These are phyloP conservation scores for Opisthograptis luteolata DNA, from an alignment of 2,888 invertebrate genomes.

Conservation along the genomic window DNA sequence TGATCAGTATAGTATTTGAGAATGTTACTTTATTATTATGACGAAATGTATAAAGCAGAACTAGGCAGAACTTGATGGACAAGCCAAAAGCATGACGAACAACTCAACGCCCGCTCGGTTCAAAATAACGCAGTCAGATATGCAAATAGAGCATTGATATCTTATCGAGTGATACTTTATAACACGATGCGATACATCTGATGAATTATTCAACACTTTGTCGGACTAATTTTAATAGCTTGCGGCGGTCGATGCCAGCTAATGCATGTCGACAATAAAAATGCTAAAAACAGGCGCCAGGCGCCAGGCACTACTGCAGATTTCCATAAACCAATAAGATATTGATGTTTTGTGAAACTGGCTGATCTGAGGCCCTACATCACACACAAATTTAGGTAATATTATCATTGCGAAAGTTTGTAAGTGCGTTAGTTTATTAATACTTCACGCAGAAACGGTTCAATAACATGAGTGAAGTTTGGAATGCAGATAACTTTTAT, in stretches of 20 bases:
- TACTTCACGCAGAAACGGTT: too few species aligned
- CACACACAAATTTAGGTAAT: too few species aligned
- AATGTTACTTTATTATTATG: too few species aligned
- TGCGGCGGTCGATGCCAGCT: slow-evolving; percentile 47
- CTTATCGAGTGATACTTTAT: slow-evolving; percentile 15
- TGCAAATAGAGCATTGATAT: slow-evolving; percentile 66
- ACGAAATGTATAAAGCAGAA: neutral
- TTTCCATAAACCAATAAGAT: slow-evolving; percentile 12
- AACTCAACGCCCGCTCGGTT: slow-evolving; percentile 45
- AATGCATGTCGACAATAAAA: slow-evolving; percentile 46
- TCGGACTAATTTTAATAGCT: slow-evolving; percentile 59
- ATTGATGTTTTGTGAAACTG: neutral
- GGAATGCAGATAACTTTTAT: too few species aligned
- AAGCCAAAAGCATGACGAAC: slow-evolving; percentile 33
- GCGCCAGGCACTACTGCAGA: slow-evolving; percentile 1
- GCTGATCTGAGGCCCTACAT: too few species aligned
- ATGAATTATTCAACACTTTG: slow-evolving; percentile 71
- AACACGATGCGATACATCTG: slow-evolving; percentile 49
- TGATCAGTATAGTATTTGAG: too few species aligned
- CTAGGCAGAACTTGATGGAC: slow-evolving; percentile 25
- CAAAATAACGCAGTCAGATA: slow-evolving; percentile 57
- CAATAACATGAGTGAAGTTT: too few species aligned
- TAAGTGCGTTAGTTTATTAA: too few species aligned
- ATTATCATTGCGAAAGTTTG: too few species aligned
- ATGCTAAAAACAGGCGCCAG: slow-evolving; percentile 11